A percentile compares a stretch with the other conserved stretches of the same genome.
Evolutionary conservation across 2,888 invertebrate genomes (phyloP).

Genomic region (Sphaeridia pumilis): DNA sequence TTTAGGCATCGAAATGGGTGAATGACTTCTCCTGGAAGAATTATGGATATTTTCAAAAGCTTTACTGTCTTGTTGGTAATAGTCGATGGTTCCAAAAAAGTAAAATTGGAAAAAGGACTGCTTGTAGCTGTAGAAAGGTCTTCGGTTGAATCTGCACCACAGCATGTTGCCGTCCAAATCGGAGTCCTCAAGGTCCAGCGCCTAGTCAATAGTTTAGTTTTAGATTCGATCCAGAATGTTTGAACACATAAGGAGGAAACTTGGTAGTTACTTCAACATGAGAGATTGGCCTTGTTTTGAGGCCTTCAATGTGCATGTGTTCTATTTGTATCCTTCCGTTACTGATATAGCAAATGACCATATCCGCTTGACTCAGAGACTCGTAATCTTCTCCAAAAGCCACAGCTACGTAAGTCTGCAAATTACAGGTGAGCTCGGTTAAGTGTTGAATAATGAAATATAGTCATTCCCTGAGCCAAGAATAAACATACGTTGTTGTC

Average conservation of each 20-base stretch:
- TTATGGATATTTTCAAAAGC: too few species aligned
- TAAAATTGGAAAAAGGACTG: slow-evolving; percentile 27
- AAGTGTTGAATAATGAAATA: too few species aligned
- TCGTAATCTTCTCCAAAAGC: slow-evolving; percentile 32
- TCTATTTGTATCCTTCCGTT: slow-evolving; percentile 24
- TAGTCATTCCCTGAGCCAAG: too few species aligned
- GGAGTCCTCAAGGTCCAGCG: slow-evolving; percentile 30
- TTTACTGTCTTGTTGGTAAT: slow-evolving; percentile 20
- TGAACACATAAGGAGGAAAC: too few species aligned
- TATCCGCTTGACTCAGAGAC: slow-evolving; percentile 28
- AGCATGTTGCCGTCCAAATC: slow-evolving; percentile 29
- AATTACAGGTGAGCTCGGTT: too few species aligned
- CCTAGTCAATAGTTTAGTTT: too few species aligned
- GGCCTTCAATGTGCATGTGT: slow-evolving; percentile 30
- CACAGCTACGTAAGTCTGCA: slow-evolving; percentile 30
- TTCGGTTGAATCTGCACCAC: slow-evolving; percentile 31
- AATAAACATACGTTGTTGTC: slow-evolving; percentile 19
- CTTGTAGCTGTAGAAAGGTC: slow-evolving; percentile 22
- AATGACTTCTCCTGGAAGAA: too few species aligned
- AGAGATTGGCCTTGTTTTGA: slow-evolving; percentile 18
- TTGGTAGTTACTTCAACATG: slow-evolving; percentile 29
- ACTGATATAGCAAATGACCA: slow-evolving; percentile 31
- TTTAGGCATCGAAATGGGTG: too few species aligned
- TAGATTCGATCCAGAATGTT: too few species aligned
- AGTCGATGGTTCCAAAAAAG: slow-evolving; percentile 25